phyloP scores from a whole-genome alignment of 2,113 vertebrate species.

The Centrocercus urophasianus region DNA sequence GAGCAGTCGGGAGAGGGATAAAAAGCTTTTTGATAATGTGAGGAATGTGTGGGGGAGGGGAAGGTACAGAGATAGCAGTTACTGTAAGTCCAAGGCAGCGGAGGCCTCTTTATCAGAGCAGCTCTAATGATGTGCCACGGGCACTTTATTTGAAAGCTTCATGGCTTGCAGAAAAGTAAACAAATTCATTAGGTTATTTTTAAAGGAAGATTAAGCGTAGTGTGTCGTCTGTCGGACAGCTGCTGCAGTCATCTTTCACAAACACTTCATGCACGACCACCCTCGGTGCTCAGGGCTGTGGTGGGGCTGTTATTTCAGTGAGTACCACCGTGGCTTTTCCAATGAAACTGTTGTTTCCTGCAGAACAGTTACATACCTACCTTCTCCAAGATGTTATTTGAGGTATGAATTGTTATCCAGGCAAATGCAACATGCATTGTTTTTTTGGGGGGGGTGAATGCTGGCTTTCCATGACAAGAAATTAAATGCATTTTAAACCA shows the following conservation, averaged over 20 bases:
- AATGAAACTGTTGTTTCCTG: slow-evolving; percentile 34
- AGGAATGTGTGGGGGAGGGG: slow-evolving; percentile 46
- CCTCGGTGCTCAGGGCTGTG: slow-evolving; percentile 51
- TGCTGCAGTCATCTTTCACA: slow-evolving; percentile 64
- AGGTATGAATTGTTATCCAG: not conserved
- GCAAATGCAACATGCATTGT: not conserved
- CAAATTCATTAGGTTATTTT: slow-evolving; percentile 70
- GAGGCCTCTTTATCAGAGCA: slow-evolving; percentile 55
- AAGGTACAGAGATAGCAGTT: not conserved
- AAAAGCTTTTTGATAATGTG: slow-evolving; percentile 59
- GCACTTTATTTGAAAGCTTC: slow-evolving; percentile 70
- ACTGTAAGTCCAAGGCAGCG: slow-evolving; percentile 35
- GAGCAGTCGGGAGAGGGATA: not conserved
- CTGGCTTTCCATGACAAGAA: not conserved
- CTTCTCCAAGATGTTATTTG: slow-evolving; percentile 32
- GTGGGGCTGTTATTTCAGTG: slow-evolving; percentile 43
- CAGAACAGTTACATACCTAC: not conserved
- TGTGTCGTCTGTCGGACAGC: slow-evolving; percentile 63
- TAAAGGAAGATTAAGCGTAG: slow-evolving; percentile 68
- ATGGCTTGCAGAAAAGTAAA: slow-evolving; percentile 65
- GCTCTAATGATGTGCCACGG: slow-evolving; percentile 59
- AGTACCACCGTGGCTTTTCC: slow-evolving; percentile 48
- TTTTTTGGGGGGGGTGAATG: not conserved
- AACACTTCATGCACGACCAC: slow-evolving; percentile 66
- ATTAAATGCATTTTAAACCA: not conserved